Evolutionary conservation across 2,888 invertebrate genomes (phyloP), one percentile per base, ranked within the genome.

Genomic region (Agriopis leucophaearia): DNA sequence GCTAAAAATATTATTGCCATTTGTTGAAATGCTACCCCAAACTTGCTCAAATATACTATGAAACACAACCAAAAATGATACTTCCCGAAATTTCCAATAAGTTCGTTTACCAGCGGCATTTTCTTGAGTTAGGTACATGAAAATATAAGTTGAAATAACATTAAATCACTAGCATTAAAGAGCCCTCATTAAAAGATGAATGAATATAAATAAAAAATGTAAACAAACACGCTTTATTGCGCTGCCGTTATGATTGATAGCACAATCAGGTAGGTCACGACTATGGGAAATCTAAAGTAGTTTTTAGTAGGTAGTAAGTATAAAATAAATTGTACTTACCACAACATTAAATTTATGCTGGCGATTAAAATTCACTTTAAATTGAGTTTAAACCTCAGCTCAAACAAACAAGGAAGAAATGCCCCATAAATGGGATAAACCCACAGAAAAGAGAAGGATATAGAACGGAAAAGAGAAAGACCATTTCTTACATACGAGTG

Each of bases 1-100:
- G 94, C 94, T 73, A 94, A 77, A 78, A 94, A 94, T 75, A 94
- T 91, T 27, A 94, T 93, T 5, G 92, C 92, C 87, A 94, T 89
- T 78, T 93, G 94, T 77, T 94, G 92, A 79, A 94, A 92, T 9
- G 94, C 94, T n/a, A 92, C 88, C 0, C 94, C 92, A 58, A 94
- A 90, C 80, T 94, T 94, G 72, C 89, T 88, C 8, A 88, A 55
- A 61, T 92, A 91, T 70, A 94, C 78, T 27, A 91, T 81, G 56
- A 91, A 74, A 77, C 92, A 91, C 50, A 94, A 77, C 70, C 84
- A 85, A 15, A 94, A 74, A 73, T 95, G 95, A 81, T 94, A 95
- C 83, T 86, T 92, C 8, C 95, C 95, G 70, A 94, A 92, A 47
- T 86, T 81, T 36, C 94, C 94, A 58, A 94, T 90, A 16, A 92